These are phyloP conservation scores for Idaea dimidiata DNA, from an alignment of 2,888 invertebrate species.

Conservation along the genomic window DNA sequence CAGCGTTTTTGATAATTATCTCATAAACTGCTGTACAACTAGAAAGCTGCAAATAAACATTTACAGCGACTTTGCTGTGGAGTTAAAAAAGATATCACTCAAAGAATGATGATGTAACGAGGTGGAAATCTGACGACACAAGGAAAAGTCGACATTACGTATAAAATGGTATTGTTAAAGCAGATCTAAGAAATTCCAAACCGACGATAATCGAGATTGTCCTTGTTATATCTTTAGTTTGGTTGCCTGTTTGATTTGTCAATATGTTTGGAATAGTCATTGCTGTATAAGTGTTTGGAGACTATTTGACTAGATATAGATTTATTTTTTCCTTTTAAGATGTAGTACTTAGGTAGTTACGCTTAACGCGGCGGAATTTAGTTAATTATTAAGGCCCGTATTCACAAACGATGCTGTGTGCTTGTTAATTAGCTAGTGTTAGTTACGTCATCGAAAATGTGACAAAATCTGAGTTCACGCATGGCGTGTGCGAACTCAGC, in stretches of 20 bases:
- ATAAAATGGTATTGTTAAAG: background rate
- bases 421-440: too few species aligned
- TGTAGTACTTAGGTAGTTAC: too few species aligned
- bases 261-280: background rate
- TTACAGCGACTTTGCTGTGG: background rate
- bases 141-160: background rate
- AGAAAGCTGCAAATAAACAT: too few species aligned
- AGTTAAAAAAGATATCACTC: background rate
- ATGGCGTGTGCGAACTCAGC: too few species aligned
- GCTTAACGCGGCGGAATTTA: too few species aligned
- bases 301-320: background rate
- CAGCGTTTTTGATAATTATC: too few species aligned
- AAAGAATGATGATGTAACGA: background rate
- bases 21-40: too few species aligned
- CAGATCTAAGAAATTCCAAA: background rate
- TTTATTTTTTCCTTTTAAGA: too few species aligned
- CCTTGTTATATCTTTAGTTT: background rate
- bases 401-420: too few species aligned
- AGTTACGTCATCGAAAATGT: too few species aligned
- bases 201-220: background rate
- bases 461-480: too few species aligned
- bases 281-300: background rate
- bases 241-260: background rate
- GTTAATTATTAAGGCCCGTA: too few species aligned
- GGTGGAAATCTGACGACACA: background rate